phyloP scores from a whole-genome alignment of 2,797 vertebrate species.

The Sandelia bainsii region DNA sequence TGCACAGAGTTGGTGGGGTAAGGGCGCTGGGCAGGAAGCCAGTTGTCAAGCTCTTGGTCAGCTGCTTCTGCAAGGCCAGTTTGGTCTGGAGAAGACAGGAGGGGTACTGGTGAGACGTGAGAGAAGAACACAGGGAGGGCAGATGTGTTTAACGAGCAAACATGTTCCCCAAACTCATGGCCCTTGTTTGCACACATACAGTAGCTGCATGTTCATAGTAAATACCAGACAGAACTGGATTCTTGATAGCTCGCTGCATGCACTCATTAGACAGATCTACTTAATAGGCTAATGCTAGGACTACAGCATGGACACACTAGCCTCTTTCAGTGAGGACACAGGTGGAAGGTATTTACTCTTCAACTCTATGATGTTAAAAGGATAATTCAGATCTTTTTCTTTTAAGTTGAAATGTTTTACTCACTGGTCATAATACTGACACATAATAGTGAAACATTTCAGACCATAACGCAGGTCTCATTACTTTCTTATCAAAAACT shows the following conservation, averaged over 20 bases:
- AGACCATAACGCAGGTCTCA: not conserved
- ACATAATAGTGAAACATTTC: not conserved
- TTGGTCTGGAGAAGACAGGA: constrained; percentile 89
- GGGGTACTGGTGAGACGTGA: constrained; percentile 41
- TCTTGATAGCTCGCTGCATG: constrained; percentile 18
- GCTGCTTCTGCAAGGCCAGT: constrained; percentile 97
- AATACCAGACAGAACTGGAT: constrained; percentile 26
- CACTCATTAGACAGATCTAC: not conserved
- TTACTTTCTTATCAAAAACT: constrained; percentile 5
- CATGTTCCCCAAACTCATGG: constrained; percentile 44
- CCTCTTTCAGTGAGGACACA: constrained; percentile 38
- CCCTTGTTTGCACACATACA: constrained; percentile 29
- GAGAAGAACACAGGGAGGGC: constrained; percentile 58
- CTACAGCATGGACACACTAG: constrained; percentile 10
- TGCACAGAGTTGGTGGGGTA: constrained; percentile 89
- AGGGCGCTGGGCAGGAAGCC: constrained; percentile 92
- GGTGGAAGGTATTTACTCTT: constrained; percentile 20
- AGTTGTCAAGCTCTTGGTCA: constrained; percentile 94
- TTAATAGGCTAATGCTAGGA: constrained; percentile 16
- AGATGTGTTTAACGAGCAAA: constrained; percentile 45
- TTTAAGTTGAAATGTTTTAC: constrained; percentile 30
- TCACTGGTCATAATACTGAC: constrained; percentile 15
- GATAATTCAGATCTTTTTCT: constrained; percentile 18
- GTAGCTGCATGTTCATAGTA: constrained; percentile 9
- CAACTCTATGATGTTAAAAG: constrained; percentile 23